Base-by-base conservation (phyloP, 2,888 invertebrate species). In the Steromphala cineraria region DNA sequence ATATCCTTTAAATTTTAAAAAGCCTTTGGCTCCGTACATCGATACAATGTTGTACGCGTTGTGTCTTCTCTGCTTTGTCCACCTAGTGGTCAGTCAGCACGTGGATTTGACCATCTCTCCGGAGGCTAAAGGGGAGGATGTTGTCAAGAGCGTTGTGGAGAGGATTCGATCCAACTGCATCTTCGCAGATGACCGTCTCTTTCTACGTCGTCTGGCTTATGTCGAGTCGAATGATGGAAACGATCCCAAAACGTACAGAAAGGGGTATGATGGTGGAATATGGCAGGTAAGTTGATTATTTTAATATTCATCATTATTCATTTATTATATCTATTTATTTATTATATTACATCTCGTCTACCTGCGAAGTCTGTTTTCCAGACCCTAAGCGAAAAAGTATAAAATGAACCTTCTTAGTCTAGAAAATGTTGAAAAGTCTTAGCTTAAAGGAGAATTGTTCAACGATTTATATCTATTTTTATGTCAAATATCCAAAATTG, bases 171-270 rank as follows among this genome's bases (percentile, higher is more conserved):
- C 71, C 8, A 81, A 62, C 55, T 86, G 84, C 53, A 83, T 85
- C 56, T 84, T 84, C 46, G 40, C 83, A 1, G 71, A 83, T 10
- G 86, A 86, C 78, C 78, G 82, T 0, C 56, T 82, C 31, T 85
- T 86, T 36, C 79, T 86, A 3, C 79, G 86, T 21, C 83, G 86
- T 13, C 75, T 86, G 46, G 86, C 86, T 17, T 84, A 80, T 53
- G 85, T 83, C 3, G 81, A 86, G 78, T 80, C 83, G 0, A 24
- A 71, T 10, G 84, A 86, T 75, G 86, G 86, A 0, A n/a, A 21
- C 17, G 81, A 82, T 46, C 75, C 71, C 15, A 67, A 67, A 1
- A 81, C 83, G 15, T 83, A 80, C 79, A 71, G 74, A 28, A n/a
- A 36, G 0, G 75, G 78, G 13, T 82, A 74, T 36, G 2, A 80